A percentile compares a stretch with the other conserved stretches of the same genome.
Conservation (phyloP, 2,888 invertebrate genomes). For the Cephus pulcher region DNA sequence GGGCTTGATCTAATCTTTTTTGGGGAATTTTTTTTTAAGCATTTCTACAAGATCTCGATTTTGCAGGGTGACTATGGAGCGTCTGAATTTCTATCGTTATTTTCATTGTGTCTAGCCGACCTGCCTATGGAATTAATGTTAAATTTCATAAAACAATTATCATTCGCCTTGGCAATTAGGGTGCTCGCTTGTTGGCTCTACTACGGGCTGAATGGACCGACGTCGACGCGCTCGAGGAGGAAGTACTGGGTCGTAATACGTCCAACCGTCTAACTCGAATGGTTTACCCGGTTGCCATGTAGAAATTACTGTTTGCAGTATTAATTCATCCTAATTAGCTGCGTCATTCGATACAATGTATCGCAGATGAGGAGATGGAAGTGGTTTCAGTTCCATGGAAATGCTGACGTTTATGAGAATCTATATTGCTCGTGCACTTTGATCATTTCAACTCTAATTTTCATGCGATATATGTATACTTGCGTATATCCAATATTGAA, state of each 20-base stretch:
- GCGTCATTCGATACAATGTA: constrained; percentile 40
- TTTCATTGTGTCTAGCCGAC: neutral
- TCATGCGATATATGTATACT: neutral
- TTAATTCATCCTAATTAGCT: constrained; percentile 49
- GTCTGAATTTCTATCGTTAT: neutral
- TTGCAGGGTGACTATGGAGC: rapidly evolving
- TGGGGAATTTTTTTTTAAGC: neutral
- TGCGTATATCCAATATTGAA: neutral
- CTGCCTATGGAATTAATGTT: constrained; percentile 27
- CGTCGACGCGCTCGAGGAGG: neutral
- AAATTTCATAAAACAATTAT: constrained; percentile 41
- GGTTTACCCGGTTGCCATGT: constrained; percentile 25
- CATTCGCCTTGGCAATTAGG: constrained; percentile 39
- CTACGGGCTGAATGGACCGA: constrained; percentile 33
- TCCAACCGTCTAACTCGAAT: neutral
- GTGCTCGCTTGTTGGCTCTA: constrained; percentile 40
- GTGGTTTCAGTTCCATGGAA: neutral
- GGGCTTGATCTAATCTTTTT: neutral
- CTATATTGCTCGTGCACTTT: neutral
- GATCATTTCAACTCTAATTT: neutral
- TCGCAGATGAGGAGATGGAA: neutral
- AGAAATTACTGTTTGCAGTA: constrained; percentile 39
- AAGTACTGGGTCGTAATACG: neutral
- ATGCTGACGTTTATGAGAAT: neutral
- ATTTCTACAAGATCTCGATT: neutral